Evolutionary conservation across 2,888 invertebrate genomes (phyloP), one percentile per base, ranked within the genome.

Genomic region (Ochropleura plecta): DNA sequence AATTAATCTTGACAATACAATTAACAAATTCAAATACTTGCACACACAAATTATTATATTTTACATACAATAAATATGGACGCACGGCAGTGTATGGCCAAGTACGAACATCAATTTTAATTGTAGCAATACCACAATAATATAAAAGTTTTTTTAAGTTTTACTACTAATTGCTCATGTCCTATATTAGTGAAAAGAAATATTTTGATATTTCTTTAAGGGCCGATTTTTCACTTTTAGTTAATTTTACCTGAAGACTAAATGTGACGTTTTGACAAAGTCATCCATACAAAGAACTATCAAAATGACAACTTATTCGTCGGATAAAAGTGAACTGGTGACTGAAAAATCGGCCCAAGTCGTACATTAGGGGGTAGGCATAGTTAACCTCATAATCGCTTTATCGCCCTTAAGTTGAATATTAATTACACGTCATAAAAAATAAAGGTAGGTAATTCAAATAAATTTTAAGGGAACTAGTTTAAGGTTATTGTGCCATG

Each of bases 81-180:
- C n/a, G 9, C 70, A 70, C 62, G 57, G 80, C 3, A 71, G 76
- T 53, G 51, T 42, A 55, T 44, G 46, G n/a, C 72, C 70, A 73
- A 76, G 68, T 73, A 16, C n/a, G 8, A 16, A 42, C 40, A 18
- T 68, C 40, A 16, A 12, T 72, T 73, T 62, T 44, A 20, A 70
- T 70, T 51, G 55, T 68, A 53, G 55, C 59, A 76, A 46, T 40
- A 8, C 72, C 62, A 66, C 60, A 70, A 62, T 44, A 0, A 51
- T 71, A 68, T 51, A 73, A 69, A 74, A 69, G 16, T 40, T 42
- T 55, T 59, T 62, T 65, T 53, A 64, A 65, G 44, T 73, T 66
- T 62, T 62, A 53, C 70, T 82, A 82, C 18, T 78, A 79, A 82
- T 81, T 79, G 82, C 57, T 65, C 81, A 62, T n/a, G 51, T 82